Evolutionary conservation across 2,113 vertebrate genomes (phyloP).

Genomic region (Onychostoma macrolepis): DNA sequence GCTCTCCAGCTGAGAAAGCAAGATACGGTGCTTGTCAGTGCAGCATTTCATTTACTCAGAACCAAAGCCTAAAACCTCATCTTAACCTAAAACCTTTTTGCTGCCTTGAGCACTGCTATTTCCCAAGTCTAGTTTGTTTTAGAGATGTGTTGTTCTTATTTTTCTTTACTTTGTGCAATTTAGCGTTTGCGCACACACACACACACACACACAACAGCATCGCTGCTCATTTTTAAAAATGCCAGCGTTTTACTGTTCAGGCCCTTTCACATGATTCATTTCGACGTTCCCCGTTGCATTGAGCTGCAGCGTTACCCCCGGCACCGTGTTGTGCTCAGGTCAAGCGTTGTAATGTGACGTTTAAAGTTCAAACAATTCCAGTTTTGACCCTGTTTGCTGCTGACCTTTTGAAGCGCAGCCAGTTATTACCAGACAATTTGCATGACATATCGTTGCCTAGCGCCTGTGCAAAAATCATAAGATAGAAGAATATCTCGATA

Average conservation of each 20-base stretch:
- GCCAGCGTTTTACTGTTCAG: not conserved
- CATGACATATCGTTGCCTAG: not conserved
- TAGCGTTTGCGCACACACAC: not conserved
- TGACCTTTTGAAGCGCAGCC: conserved; percentile 25
- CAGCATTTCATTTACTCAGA: not conserved
- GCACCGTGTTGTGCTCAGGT: not conserved
- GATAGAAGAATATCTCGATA: not conserved
- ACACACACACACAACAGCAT: not conserved
- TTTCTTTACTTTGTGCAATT: not conserved
- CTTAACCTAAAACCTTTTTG: not conserved
- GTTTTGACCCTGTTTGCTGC: conserved; percentile 21
- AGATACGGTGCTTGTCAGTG: not conserved
- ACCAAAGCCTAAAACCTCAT: not conserved
- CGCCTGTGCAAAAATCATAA: not conserved
- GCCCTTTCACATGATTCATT: not conserved
- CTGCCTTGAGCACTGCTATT: not conserved
- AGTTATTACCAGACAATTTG: conserved; percentile 32
- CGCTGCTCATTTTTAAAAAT: conserved; percentile 13
- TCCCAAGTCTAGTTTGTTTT: not conserved
- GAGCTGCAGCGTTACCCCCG: not conserved
- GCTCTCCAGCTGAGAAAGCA: not conserved
- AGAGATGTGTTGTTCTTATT: not conserved
- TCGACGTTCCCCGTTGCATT: not conserved
- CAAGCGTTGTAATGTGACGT: conserved; percentile 7
- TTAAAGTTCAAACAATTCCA: conserved; percentile 36